A percentile compares a stretch with the other conserved stretches of the same genome.
Conservation (phyloP, 2,797 vertebrate genomes). For the Sebastes nivosus region DNA sequence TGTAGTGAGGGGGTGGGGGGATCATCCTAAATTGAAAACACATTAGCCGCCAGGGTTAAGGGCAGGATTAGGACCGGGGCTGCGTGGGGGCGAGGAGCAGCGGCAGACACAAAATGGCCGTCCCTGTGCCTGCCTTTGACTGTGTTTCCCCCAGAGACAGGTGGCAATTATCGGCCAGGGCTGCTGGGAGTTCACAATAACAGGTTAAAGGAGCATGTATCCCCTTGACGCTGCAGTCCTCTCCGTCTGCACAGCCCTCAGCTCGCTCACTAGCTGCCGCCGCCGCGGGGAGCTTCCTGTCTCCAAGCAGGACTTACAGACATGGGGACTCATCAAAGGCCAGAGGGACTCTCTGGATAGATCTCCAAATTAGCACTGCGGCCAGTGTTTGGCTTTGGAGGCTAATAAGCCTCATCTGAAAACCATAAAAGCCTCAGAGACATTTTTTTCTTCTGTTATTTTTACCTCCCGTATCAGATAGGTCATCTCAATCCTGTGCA, state of each 20-base stretch:
- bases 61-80: slow-evolving; percentile 77
- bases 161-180: slow-evolving; percentile 79
- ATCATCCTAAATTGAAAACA: slow-evolving; percentile 87
- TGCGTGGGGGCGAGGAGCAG: slow-evolving; percentile 41
- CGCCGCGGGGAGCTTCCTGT: slow-evolving; percentile 71
- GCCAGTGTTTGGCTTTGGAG: slow-evolving; percentile 47
- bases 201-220: slow-evolving; percentile 84
- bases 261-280: slow-evolving; percentile 17
- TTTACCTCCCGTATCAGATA: slow-evolving; percentile 15
- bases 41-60: slow-evolving; percentile 77
- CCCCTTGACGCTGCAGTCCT: slow-evolving; percentile 78
- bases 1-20: slow-evolving; percentile 66
- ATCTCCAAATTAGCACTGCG: slow-evolving; percentile 67
- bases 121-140: slow-evolving; percentile 74
- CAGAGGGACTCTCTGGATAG: slow-evolving; percentile 44
- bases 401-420: slow-evolving; percentile 35
- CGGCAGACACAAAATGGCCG: slow-evolving; percentile 78
- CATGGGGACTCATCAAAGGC: slow-evolving; percentile 63
- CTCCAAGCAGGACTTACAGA: slow-evolving; percentile 59
- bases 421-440: slow-evolving; percentile 28
- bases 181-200: slow-evolving; percentile 82
- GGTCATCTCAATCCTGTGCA: background rate
- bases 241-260: slow-evolving; percentile 63
- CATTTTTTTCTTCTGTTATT: slow-evolving; percentile 5
- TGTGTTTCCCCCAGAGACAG: slow-evolving; percentile 71